These are phyloP conservation scores for Drosophila seclusa DNA, from an alignment of 2,888 invertebrate species.

Conservation along the genomic window DNA sequence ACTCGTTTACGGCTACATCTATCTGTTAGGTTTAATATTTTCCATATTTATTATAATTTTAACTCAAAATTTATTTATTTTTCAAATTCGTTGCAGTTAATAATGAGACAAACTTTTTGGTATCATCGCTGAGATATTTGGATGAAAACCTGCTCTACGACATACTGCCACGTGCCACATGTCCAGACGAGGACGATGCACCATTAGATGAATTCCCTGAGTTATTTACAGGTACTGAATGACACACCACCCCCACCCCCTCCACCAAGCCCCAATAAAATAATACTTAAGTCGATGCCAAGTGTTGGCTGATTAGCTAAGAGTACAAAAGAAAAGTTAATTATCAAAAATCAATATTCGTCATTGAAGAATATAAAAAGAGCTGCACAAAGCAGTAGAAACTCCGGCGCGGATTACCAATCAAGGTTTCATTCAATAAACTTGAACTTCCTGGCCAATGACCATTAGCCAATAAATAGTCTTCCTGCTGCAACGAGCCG, in stretches of 20 bases:
- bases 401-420: neutral
- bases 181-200: conserved; percentile 54
- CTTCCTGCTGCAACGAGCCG: conserved; percentile 41
- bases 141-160: conserved; percentile 73
- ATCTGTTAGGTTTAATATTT: conserved; percentile 15
- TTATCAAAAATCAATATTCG: neutral
- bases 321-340: neutral
- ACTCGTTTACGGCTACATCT: neutral
- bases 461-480: conserved; percentile 37
- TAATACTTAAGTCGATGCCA: neutral
- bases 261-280: no score
- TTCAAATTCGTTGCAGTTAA: conserved; percentile 31
- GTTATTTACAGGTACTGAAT: conserved; percentile 76
- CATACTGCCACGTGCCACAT: conserved; percentile 66
- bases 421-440: conserved; percentile 1
- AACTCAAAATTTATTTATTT: neutral
- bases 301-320: neutral
- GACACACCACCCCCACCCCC: accelerated
- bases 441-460: conserved; percentile 48
- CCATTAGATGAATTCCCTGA: conserved; percentile 82
- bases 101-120: conserved; percentile 70
- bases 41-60: neutral
- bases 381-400: no score
- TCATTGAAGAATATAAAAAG: neutral
- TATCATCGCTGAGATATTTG: conserved; percentile 73